Base-by-base conservation (phyloP, 2,888 invertebrate genomes). In the Tyria jacobaeae region DNA sequence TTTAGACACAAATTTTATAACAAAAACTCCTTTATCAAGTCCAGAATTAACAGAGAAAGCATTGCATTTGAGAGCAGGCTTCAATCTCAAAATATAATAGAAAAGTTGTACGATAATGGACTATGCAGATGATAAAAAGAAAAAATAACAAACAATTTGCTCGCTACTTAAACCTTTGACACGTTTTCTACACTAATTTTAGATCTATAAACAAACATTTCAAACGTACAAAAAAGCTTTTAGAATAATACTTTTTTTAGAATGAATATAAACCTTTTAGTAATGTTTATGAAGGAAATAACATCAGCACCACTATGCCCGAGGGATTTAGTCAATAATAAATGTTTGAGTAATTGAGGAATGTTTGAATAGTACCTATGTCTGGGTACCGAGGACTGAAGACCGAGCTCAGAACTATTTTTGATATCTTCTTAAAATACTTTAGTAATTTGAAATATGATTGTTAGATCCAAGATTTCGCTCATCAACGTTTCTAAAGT, bases 201-300 rank as follows among this genome's bases (percentile, higher is more conserved):
- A 24, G 35, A 44, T 44, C 21, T 21, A 5, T 35, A 24, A 51
- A 51, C 21, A 51, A 17, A 35, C 21, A 51, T 51, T 50, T 35
- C 6, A 15, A 51, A 14, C 21, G 12, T 44, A 21, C 35, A 51
- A 7, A 51, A 51, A 51, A 24, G 35, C 51, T 51, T 24, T 35
- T 51, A 51, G 9, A 51, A 21, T 35, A 35, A 51, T 21, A 17
- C 51, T 21, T 35, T 35, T 51, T 35, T 51, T 35, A 6, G 14
- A 35, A 21, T 3, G 51, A 35, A 35, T 15, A 51, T 51, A 51
- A 51, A 51, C 35, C 35, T 51, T 35, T 51, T 35, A 51, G 51
- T 51, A 15, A 3, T 35, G 34, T 51, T 51, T 51, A 24, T 24
- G 24, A 51, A 15, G 9, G 24, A 35, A 35, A 51, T 35, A 35